Base-by-base conservation (phyloP, 2,888 invertebrate genomes). In the Amblyteles armatorius region DNA sequence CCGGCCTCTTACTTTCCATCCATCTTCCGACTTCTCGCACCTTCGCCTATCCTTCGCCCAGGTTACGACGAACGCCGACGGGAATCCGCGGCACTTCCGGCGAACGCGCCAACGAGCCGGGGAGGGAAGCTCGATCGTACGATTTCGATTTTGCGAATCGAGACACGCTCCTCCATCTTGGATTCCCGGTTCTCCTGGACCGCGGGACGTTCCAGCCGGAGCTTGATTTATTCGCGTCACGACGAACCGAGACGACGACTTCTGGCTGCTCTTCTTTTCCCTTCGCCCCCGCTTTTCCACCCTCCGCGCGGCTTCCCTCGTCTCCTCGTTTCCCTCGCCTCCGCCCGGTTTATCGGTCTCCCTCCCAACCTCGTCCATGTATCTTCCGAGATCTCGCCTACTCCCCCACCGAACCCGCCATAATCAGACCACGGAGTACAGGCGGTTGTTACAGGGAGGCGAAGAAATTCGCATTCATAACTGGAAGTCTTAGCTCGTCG, bases 391-490 rank as follows among this genome's bases (percentile, higher is more conserved):
- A 16, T 60, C 60, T 29, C 29, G 26, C 60, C 40, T 63, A 4
- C 11, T 60, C 33, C 22, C n/a, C 86, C 86, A 79, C 83, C 87
- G 84, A 88, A 29, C 13, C 16, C 60, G 90, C 88, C 85, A 86
- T 91, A 93, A 92, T 92, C 91, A 92, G 88, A 80, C 71, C 69
- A 85, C 79, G 86, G 85, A 88, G 87, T 86, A 82, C 80, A 63
- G 79, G 7, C 63, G 68, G 80, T 57, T 63, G 74, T 79, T 74
- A 72, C 67, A 60, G 36, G 26, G 55, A 84, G 79, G 85, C 84
- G 87, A 91, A 90, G 89, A 91, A 91, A 91, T 93, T 93, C 91
- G 89, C 91, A 93, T 93, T 93, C 93, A 91, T 92, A 92, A 92
- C 92, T 91, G 88, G 89, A 88, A 88, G 29, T 48, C 50, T 63